Evolutionary conservation across 1,140 invertebrate genomes (phyloP).

Genomic region (Lasaia peninsularis): DNA sequence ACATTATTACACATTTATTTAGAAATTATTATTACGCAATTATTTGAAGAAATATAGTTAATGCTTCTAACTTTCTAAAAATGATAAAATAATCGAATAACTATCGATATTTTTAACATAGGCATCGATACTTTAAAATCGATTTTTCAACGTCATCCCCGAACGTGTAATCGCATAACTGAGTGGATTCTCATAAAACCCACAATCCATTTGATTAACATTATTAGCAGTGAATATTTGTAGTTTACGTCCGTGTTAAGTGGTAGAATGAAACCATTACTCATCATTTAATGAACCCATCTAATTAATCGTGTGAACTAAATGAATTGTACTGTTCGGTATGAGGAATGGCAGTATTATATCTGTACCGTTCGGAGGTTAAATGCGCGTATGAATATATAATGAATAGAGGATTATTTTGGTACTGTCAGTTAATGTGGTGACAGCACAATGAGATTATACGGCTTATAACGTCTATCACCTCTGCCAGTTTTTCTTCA

Average conservation of each 20-base stretch:
- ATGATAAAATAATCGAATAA: no score
- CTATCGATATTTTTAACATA: neutral
- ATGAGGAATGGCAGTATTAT: slow-evolving; percentile 47
- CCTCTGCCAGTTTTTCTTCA: slow-evolving; percentile 30
- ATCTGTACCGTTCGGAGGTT: slow-evolving; percentile 47
- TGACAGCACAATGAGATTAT: slow-evolving; percentile 66
- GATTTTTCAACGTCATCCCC: neutral
- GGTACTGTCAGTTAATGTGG: slow-evolving; percentile 62
- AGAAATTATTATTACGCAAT: no score
- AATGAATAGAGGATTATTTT: slow-evolving; percentile 68
- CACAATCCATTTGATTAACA: slow-evolving; percentile 14
- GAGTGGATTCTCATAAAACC: slow-evolving; percentile 1
- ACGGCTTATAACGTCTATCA: slow-evolving; percentile 51
- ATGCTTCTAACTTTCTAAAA: no score
- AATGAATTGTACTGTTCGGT: slow-evolving; percentile 49
- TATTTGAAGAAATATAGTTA: no score
- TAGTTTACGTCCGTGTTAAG: slow-evolving; percentile 13
- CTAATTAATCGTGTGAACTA: slow-evolving; percentile 44
- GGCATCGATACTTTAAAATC: neutral
- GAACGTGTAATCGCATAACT: neutral
- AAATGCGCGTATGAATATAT: slow-evolving; percentile 59
- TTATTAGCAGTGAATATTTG: slow-evolving; percentile 26
- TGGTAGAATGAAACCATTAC: slow-evolving; percentile 13
- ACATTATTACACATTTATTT: no score
- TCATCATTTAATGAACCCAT: slow-evolving; percentile 20